These are phyloP conservation scores for Turritopsis dohrnii DNA, from an alignment of 30 jellyfish, hydroid and myxozoan genomes.

Conservation along the genomic window DNA sequence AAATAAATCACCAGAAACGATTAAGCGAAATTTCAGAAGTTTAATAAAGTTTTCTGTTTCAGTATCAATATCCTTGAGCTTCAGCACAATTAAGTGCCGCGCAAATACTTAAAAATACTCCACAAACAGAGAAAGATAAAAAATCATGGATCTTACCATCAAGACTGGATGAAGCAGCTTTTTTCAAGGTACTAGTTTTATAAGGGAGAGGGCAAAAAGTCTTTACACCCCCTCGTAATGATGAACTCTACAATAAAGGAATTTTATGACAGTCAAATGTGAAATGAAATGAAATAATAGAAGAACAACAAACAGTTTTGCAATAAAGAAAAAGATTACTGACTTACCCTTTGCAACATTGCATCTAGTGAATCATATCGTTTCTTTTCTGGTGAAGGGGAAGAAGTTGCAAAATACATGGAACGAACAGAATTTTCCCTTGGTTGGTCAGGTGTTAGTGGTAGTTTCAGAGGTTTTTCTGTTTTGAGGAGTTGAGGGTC, in stretches of 20 bases:
- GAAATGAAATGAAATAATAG: no score
- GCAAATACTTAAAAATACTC: no score
- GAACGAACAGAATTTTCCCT: not conserved
- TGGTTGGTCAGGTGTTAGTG: conserved; percentile 11
- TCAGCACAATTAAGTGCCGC: no score
- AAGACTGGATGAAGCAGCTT: not conserved
- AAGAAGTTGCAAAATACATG: not conserved
- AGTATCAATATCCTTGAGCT: no score
- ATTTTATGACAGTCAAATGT: not conserved
- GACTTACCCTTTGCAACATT: not conserved
- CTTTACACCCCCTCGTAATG: not conserved
- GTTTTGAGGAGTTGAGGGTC: not conserved
- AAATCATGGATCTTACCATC: not conserved
- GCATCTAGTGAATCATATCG: not conserved
- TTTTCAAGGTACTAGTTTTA: not conserved
- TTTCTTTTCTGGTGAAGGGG: conserved; percentile 10
- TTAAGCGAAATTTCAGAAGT: no score
- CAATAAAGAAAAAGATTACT: not conserved
- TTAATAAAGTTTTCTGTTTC: no score
- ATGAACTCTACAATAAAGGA: not conserved
- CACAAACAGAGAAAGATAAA: no score
- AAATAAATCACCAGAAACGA: no score
- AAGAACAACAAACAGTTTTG: not conserved
- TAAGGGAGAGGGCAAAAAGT: not conserved
- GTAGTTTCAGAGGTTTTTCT: not conserved